These are phyloP conservation scores for Callinectes sapidus DNA, from an alignment of 2,888 invertebrate species.

Conservation along the genomic window DNA sequence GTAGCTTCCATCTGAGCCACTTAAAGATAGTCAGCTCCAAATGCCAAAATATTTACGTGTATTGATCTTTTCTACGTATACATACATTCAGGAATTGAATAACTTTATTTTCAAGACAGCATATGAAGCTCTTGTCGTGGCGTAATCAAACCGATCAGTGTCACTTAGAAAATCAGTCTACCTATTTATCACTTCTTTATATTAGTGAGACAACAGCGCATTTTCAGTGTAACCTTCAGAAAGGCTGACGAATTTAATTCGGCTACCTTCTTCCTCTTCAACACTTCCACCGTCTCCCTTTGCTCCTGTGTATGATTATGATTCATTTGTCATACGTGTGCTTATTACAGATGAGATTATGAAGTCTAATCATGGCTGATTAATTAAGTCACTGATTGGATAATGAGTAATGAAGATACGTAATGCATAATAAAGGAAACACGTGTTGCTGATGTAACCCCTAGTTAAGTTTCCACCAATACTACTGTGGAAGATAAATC, in stretches of 20 bases:
- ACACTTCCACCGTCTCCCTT: background rate
- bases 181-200: background rate
- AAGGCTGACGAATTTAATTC: background rate
- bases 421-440: no score
- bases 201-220: background rate
- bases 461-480: no score
- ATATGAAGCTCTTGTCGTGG: background rate
- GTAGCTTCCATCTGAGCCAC: no score
- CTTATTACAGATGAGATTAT: background rate
- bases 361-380: background rate
- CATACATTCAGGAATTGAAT: no score
- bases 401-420: no score
- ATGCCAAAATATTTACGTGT: no score
- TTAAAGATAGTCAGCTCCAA: no score
- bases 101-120: no score
- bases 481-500: background rate
- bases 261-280: background rate
- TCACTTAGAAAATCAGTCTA: background rate
- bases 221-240: background rate
- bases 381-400: no score
- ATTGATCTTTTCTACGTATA: no score
- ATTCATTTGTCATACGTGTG: background rate
- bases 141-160: background rate
- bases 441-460: no score
- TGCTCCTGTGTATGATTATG: background rate